Evolutionary conservation across 1,140 invertebrate genomes (phyloP).

Genomic region (Gryllus bimaculatus): DNA sequence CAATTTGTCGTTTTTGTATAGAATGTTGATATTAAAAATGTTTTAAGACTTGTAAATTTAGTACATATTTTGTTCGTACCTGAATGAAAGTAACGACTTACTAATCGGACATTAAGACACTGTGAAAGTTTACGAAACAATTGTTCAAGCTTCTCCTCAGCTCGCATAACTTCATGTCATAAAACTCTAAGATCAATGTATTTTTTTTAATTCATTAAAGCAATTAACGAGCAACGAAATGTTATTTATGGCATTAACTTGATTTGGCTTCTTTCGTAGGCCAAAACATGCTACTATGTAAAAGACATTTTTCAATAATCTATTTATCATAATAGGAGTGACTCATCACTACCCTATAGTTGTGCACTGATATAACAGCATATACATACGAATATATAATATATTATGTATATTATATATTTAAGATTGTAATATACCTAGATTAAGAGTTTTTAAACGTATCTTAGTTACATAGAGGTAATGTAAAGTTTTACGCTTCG

Average conservation of each 20-base stretch:
- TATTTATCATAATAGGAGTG: too few species aligned
- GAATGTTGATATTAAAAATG: neutral
- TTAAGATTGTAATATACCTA: neutral
- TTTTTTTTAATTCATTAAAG: neutral
- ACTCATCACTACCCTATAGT: neutral
- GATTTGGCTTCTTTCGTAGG: neutral
- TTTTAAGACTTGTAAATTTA: neutral
- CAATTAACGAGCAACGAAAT: neutral
- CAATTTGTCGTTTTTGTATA: neutral
- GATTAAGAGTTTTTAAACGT: neutral
- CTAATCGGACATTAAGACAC: neutral
- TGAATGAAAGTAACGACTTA: neutral
- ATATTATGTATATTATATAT: too few species aligned
- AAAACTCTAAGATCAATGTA: neutral
- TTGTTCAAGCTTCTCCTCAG: neutral
- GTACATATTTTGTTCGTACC: neutral
- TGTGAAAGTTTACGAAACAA: neutral
- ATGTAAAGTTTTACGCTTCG: neutral
- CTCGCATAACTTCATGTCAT: neutral
- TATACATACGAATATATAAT: too few species aligned
- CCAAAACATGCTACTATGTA: neutral
- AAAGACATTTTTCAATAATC: too few species aligned
- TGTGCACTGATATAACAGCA: neutral
- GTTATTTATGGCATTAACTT: neutral
- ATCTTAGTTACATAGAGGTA: neutral